A percentile compares a stretch with the other conserved stretches of the same genome.
These are phyloP conservation scores for Phylloscopus collybita DNA, from an alignment of 2,797 vertebrate genomes.

Conservation along the genomic window DNA sequence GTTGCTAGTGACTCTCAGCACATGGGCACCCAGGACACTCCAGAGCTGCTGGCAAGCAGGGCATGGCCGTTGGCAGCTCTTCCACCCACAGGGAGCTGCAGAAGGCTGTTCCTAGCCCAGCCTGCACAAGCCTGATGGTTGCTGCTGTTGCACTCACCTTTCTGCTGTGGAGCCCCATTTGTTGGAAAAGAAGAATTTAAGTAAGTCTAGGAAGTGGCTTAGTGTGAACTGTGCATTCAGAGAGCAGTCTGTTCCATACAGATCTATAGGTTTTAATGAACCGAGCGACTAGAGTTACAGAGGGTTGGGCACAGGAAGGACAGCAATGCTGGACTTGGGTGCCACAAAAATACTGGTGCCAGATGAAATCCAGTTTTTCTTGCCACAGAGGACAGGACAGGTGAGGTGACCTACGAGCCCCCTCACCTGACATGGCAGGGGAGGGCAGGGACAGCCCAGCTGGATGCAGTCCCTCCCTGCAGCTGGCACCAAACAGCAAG, in stretches of 20 bases:
- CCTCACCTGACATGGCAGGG: background rate
- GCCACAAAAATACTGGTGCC: background rate
- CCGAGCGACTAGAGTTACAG: conserved; percentile 19
- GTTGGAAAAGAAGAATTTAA: background rate
- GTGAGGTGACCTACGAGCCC: background rate
- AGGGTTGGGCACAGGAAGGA: background rate
- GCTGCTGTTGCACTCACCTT: background rate
- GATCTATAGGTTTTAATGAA: conserved; percentile 43
- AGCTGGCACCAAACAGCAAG: background rate
- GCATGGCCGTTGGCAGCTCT: background rate
- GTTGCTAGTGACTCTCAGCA: background rate
- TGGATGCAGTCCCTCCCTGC: background rate
- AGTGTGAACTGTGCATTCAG: background rate
- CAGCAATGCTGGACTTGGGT: background rate
- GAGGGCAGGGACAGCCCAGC: background rate
- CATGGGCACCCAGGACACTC: accelerated
- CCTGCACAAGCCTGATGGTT: background rate
- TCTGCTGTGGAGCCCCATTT: accelerated
- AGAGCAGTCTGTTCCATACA: background rate
- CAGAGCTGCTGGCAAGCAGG: background rate
- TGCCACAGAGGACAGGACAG: background rate
- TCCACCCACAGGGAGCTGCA: background rate
- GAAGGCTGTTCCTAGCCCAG: background rate
- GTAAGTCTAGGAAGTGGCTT: background rate
- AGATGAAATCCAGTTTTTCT: background rate